Conservation (phyloP, 2,113 vertebrate species). For the Scatophagus argus region DNA sequence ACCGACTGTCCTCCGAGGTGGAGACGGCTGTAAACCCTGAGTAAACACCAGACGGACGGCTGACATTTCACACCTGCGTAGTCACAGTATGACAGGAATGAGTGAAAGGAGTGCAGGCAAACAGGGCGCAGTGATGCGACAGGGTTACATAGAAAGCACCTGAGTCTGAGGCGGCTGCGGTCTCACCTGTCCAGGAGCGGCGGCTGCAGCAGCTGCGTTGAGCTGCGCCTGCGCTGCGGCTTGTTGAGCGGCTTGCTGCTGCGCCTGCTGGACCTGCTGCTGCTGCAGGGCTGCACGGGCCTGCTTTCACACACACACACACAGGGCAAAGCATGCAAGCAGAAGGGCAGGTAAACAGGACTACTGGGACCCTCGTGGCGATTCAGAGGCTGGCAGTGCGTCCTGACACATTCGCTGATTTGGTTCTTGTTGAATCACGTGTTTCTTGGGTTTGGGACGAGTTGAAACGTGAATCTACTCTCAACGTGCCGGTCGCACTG, state of each 20-base stretch:
- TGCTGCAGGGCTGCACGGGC: constrained; percentile 81
- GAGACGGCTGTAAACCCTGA: too few relatives aligned
- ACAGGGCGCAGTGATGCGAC: background rate
- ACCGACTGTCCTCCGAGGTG: too few relatives aligned
- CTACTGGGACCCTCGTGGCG: background rate
- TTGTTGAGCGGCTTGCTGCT: constrained; percentile 77
- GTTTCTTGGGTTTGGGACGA: too few relatives aligned
- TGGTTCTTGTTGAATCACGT: too few relatives aligned
- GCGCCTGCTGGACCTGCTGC: constrained; percentile 83
- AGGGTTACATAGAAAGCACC: constrained; percentile 7
- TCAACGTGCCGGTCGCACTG: too few relatives aligned
- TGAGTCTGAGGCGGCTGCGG: background rate
- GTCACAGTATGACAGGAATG: too few relatives aligned
- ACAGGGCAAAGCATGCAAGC: constrained; percentile 29
- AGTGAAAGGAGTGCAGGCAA: background rate
- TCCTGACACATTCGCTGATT: background rate
- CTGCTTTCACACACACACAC: constrained; percentile 49
- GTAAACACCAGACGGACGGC: too few relatives aligned
- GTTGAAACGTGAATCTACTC: too few relatives aligned
- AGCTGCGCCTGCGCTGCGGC: constrained; percentile 78
- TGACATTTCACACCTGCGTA: too few relatives aligned
- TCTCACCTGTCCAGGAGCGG: constrained; percentile 90
- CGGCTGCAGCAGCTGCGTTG: constrained; percentile 38
- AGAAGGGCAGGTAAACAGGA: background rate
- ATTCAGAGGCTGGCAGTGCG: background rate